A percentile compares a stretch with the other conserved stretches of the same genome.
Evolutionary conservation across 2,113 vertebrate genomes (phyloP).

Genomic region (Hydropotes inermis): DNA sequence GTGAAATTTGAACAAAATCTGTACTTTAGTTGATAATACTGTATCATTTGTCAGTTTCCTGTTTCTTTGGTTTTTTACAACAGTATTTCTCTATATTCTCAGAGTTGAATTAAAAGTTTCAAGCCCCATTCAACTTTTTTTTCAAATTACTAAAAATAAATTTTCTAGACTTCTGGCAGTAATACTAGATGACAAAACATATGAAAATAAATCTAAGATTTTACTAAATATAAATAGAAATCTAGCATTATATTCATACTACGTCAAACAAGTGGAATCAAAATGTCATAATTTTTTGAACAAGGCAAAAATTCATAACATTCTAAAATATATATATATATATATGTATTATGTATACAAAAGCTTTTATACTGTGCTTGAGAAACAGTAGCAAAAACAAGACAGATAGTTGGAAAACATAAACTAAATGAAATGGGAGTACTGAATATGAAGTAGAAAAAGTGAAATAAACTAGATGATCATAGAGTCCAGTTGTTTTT

Average conservation of each 20-base stretch:
- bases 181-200: not conserved
- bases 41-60: not conserved
- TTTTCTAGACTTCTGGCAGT: not conserved
- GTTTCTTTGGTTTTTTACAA: not conserved
- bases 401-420: too few relatives aligned
- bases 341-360: too few relatives aligned
- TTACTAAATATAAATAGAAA: too few relatives aligned
- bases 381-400: too few relatives aligned
- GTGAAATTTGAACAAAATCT: not conserved
- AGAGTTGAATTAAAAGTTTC: not conserved
- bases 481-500: not conserved
- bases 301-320: not conserved
- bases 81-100: not conserved
- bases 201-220: not conserved
- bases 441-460: not conserved
- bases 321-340: not conserved
- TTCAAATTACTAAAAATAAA: not conserved
- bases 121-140: not conserved
- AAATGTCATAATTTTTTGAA: not conserved
- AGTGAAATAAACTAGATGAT: not conserved
- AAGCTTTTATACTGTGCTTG: too few relatives aligned
- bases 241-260: not conserved
- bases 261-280: not conserved
- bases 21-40: not conserved
- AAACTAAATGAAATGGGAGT: too few relatives aligned